phyloP scores from a whole-genome alignment of 2,888 invertebrate genomes.

The Scaptomyza polygonia region DNA sequence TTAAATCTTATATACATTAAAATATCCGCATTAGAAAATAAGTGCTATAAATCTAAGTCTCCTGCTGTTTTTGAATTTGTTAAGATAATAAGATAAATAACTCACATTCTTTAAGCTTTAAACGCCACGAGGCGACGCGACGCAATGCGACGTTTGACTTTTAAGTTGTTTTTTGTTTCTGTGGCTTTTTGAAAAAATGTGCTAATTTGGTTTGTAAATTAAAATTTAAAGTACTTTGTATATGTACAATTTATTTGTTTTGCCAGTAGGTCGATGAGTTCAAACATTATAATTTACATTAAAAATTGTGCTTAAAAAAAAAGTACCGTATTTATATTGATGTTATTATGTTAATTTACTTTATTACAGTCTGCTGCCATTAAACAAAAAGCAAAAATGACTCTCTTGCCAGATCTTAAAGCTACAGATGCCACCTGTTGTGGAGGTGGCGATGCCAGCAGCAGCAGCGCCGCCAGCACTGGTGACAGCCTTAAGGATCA shows the following conservation, averaged over 20 bases:
- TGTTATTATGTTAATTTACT: constrained; percentile 1
- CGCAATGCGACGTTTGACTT: not conserved
- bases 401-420: constrained; percentile 81
- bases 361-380: constrained; percentile 18
- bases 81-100: not conserved
- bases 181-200: not conserved
- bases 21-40: not conserved
- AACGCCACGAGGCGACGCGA: no score
- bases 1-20: not conserved
- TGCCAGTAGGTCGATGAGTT: constrained; percentile 1
- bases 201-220: not conserved
- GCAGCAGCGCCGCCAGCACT: constrained; percentile 49
- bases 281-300: not conserved
- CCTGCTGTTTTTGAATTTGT: not conserved
- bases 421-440: constrained; percentile 66
- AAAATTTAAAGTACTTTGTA: not conserved
- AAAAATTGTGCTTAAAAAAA: not conserved
- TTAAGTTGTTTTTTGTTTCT: not conserved
- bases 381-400: constrained; percentile 62
- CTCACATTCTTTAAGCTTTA: not conserved
- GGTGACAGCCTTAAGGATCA: constrained; percentile 33
- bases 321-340: not conserved
- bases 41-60: not conserved
- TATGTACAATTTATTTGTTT: not conserved
- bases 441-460: constrained; percentile 56